Conservation (phyloP, 2,888 invertebrate species). For the Patella ulyssiponensis region DNA sequence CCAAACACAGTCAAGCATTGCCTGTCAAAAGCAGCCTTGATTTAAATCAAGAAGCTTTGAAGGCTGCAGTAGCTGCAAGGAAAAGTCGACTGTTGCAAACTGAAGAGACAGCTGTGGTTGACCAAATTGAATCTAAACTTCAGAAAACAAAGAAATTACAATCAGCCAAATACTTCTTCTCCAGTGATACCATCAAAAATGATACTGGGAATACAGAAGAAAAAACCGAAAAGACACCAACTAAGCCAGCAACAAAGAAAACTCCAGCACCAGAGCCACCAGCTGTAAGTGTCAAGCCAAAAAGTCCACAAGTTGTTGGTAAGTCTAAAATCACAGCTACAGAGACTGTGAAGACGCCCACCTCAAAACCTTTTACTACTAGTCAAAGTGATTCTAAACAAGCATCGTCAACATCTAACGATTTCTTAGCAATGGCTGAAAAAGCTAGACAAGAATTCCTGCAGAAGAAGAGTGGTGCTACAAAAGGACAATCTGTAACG, state of each 20-base stretch:
- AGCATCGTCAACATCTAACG: slow-evolving; percentile 34
- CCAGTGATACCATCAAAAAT: slow-evolving; percentile 38
- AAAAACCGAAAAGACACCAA: slow-evolving; percentile 21
- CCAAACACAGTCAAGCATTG: slow-evolving; percentile 11
- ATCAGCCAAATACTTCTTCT: slow-evolving; percentile 55
- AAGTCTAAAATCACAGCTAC: slow-evolving; percentile 23
- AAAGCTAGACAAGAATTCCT: slow-evolving; percentile 63
- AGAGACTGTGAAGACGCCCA: slow-evolving; percentile 8
- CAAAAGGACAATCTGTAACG: background rate
- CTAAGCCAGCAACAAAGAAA: slow-evolving; percentile 9
- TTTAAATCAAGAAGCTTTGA: slow-evolving; percentile 61
- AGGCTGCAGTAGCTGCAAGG: slow-evolving; percentile 66
- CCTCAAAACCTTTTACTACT: slow-evolving; percentile 27
- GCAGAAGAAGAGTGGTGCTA: slow-evolving; percentile 42
- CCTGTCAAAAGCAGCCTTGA: slow-evolving; percentile 33
- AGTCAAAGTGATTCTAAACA: slow-evolving; percentile 25
- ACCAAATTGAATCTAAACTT: slow-evolving; percentile 62
- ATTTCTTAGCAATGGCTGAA: slow-evolving; percentile 65
- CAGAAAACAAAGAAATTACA: slow-evolving; percentile 66
- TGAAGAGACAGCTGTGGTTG: slow-evolving; percentile 54
- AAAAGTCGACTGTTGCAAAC: slow-evolving; percentile 56
- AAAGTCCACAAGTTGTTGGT: slow-evolving; percentile 19
- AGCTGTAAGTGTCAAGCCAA: slow-evolving; percentile 10
- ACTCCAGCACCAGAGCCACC: slow-evolving; percentile 4
- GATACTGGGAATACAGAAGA: slow-evolving; percentile 18